phyloP scores from a whole-genome alignment of 2,888 invertebrate genomes.

The Drosophila percnosoma region DNA sequence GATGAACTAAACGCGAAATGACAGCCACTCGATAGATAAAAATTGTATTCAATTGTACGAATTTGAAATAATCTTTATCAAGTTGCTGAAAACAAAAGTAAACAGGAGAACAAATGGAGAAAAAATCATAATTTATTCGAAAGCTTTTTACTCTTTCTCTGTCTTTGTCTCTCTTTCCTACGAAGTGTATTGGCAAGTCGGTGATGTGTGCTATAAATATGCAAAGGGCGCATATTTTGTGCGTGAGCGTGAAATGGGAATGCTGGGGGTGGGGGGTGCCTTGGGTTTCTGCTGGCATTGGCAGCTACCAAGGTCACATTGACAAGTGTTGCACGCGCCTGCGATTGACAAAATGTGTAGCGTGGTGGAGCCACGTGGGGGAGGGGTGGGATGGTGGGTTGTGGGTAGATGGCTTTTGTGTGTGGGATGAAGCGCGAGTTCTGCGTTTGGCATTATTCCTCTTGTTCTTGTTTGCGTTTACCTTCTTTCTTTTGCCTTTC shows the following conservation, averaged over 20 bases:
- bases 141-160: background rate
- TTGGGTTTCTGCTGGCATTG: conserved; percentile 58
- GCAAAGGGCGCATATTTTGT: conserved; percentile 64
- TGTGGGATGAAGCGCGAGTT: conserved; percentile 18
- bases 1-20: background rate
- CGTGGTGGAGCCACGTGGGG: background rate
- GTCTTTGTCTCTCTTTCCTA: background rate
- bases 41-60: background rate
- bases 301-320: conserved; percentile 73
- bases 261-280: background rate
- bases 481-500: conserved; percentile 43
- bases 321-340: conserved; percentile 81
- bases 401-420: background rate
- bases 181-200: conserved; percentile 6
- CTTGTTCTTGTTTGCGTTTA: conserved; percentile 40
- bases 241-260: conserved; percentile 11
- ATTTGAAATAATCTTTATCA: conserved; percentile 10
- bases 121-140: background rate
- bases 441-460: conserved; percentile 50
- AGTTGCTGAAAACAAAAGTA: background rate
- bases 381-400: background rate
- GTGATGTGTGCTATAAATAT: conserved; percentile 44
- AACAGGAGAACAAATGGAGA: background rate
- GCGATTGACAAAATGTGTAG: conserved; percentile 42
- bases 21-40: background rate